These are phyloP conservation scores for Drosophila setifemur DNA, from an alignment of 1,140 invertebrate genomes.

Conservation along the genomic window DNA sequence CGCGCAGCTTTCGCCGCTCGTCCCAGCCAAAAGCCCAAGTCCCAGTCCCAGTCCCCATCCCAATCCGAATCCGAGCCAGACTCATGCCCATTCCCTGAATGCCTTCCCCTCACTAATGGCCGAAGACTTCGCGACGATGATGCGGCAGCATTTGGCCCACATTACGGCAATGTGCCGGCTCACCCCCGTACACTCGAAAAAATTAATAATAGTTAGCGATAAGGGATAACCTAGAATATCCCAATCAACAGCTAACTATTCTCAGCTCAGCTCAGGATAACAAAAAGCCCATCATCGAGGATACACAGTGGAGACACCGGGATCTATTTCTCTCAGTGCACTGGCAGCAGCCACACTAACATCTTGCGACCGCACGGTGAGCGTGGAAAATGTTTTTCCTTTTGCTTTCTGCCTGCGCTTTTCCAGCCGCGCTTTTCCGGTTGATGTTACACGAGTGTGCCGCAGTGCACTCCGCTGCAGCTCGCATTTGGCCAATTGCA, in stretches of 20 bases:
- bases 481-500: not conserved
- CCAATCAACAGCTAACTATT: no score
- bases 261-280: not conserved
- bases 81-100: slow-evolving; percentile 14
- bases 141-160: slow-evolving; percentile 53
- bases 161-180: slow-evolving; percentile 18
- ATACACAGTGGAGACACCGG: no score
- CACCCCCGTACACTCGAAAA: not conserved
- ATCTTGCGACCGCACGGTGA: slow-evolving; percentile 5
- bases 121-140: slow-evolving; percentile 20
- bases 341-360: slow-evolving; percentile 8
- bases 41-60: not conserved
- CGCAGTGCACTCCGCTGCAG: not conserved
- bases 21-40: not conserved
- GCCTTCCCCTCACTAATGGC: slow-evolving; percentile 21
- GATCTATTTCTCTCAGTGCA: slow-evolving; percentile 2
- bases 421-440: slow-evolving; percentile 37
- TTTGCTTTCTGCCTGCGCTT: slow-evolving; percentile 18
- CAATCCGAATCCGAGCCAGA: not conserved
- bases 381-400: slow-evolving; percentile 41
- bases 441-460: slow-evolving; percentile 3
- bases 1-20: slow-evolving; percentile 22
- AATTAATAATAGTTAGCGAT: no score
- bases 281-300: not conserved
- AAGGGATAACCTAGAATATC: no score